These are phyloP conservation scores for Micronisus gabar DNA, from an alignment of 2,113 vertebrate genomes.

Conservation along the genomic window DNA sequence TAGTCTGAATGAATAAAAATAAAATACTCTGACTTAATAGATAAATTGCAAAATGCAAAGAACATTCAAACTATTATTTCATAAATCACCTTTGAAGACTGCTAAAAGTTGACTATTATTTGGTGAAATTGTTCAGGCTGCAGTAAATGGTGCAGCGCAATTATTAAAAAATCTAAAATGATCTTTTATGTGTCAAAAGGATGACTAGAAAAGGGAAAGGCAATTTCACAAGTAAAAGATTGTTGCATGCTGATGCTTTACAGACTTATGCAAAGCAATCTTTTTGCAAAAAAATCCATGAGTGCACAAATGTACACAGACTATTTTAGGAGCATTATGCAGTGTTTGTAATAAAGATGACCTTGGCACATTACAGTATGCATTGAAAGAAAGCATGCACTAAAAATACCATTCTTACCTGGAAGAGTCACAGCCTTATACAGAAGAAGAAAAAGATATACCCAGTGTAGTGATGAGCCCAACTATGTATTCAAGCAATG, in stretches of 20 bases:
- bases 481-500: neutral
- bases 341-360: neutral
- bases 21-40: neutral
- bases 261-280: neutral
- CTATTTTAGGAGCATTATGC: neutral
- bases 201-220: neutral
- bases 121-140: neutral
- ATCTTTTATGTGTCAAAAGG: slow-evolving; percentile 17
- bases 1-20: neutral
- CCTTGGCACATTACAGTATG: neutral
- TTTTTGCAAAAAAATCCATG: neutral
- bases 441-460: neutral
- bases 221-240: slow-evolving; percentile 7
- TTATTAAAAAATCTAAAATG: slow-evolving; percentile 33
- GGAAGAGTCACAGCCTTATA: neutral
- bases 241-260: slow-evolving; percentile 10
- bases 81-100: slow-evolving; percentile 6
- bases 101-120: neutral
- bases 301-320: neutral
- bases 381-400: neutral
- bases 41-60: slow-evolving; percentile 18
- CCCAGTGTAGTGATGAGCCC: neutral
- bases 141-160: slow-evolving; percentile 18
- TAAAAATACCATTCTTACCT: neutral
- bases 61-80: neutral